These are phyloP conservation scores for Galleria mellonella DNA, from an alignment of 1,140 invertebrate genomes.

Conservation along the genomic window DNA sequence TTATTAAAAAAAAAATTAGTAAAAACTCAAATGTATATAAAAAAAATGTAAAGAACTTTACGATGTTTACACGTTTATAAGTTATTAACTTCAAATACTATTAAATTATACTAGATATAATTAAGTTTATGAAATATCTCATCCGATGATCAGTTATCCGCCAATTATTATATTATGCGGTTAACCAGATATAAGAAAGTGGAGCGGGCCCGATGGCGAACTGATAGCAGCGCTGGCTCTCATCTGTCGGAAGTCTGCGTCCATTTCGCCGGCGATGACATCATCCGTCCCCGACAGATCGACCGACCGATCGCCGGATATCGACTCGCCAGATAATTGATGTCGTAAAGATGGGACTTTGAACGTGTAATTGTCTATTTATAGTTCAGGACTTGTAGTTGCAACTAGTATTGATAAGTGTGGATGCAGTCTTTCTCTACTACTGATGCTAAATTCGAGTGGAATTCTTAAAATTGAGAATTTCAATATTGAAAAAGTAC, in stretches of 20 bases:
- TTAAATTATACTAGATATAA: no score
- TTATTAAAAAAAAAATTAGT: no score
- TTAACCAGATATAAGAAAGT: conserved; percentile 1
- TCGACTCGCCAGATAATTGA: background rate
- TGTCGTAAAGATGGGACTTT: conserved; percentile 4
- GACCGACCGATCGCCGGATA: conserved; percentile 1
- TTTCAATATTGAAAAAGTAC: no score
- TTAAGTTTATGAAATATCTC: background rate
- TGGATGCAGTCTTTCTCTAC: background rate
- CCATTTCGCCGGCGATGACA: background rate
- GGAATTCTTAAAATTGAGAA: no score
- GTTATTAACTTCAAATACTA: no score
- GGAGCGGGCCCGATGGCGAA: background rate
- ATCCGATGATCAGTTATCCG: no score
- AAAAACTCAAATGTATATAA: no score
- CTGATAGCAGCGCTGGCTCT: background rate
- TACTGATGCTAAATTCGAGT: no score
- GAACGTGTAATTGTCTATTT: background rate
- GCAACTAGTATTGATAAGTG: background rate
- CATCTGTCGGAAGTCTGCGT: conserved; percentile 1
- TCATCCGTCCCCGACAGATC: background rate
- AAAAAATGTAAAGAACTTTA: no score
- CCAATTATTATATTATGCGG: background rate
- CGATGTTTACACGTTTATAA: no score
- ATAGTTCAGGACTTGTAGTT: no score